Conservation (phyloP, 2,888 invertebrate species). For the Drosophila anomelani region DNA sequence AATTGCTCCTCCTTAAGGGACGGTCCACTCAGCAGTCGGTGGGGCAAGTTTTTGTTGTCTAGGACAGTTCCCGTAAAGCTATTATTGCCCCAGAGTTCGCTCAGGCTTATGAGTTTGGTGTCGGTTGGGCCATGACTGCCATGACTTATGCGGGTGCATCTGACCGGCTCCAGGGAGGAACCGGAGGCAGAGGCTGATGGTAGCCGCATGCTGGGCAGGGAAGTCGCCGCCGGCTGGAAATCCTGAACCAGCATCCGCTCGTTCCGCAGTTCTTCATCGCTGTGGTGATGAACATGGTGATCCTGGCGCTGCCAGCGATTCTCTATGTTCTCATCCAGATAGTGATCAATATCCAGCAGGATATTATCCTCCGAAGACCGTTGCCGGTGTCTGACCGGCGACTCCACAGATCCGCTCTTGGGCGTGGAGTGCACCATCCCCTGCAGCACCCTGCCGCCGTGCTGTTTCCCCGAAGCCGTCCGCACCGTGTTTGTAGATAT, state of each 20-base stretch:
- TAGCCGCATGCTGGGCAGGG: constrained; percentile 67
- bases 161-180: constrained; percentile 4
- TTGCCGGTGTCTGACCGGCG: constrained; percentile 12
- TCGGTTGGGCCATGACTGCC: constrained; percentile 28
- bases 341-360: constrained; percentile 82
- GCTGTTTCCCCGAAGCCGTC: constrained; percentile 46
- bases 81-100: constrained; percentile 83
- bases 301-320: constrained; percentile 51
- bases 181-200: constrained; percentile 11
- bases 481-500: constrained; percentile 81
- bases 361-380: constrained; percentile 62
- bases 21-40: constrained; percentile 79
- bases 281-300: constrained; percentile 52
- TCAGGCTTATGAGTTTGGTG: constrained; percentile 82
- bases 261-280: constrained; percentile 65
- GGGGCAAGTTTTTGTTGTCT: constrained; percentile 51
- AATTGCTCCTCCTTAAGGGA: constrained; percentile 90
- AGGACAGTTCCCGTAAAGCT: constrained; percentile 65
- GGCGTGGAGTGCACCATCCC: constrained; percentile 83
- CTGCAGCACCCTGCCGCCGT: constrained; percentile 36
- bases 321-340: constrained; percentile 70
- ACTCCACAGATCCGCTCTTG: constrained; percentile 65
- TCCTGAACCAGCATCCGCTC: constrained; percentile 29
- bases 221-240: constrained; percentile 53
- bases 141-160: constrained; percentile 12